These are phyloP conservation scores for Therioaphis trifolii DNA, from an alignment of 2,888 invertebrate genomes.

Conservation along the genomic window DNA sequence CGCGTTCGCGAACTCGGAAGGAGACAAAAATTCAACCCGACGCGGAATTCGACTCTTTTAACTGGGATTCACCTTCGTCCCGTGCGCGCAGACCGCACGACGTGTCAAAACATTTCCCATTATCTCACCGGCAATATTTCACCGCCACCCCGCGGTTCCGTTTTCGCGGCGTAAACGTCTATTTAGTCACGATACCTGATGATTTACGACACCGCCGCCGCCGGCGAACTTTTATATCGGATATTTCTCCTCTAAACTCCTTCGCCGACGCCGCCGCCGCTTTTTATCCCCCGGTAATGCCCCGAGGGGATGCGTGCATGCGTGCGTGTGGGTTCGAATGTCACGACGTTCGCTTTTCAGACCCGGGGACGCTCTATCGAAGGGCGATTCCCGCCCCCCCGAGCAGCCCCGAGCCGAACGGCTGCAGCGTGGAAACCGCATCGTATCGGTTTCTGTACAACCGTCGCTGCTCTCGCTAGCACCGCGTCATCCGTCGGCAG, in stretches of 20 bases:
- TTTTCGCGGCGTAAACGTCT: slow-evolving; percentile 53
- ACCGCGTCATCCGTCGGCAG: background rate
- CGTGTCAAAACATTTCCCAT: slow-evolving; percentile 61
- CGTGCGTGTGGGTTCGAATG: slow-evolving; percentile 55
- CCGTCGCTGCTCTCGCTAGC: background rate
- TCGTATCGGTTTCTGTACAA: slow-evolving; percentile 30
- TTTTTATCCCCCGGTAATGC: slow-evolving; percentile 50
- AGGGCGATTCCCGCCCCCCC: background rate
- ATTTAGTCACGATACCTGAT: slow-evolving; percentile 60
- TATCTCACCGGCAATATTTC: slow-evolving; percentile 56
- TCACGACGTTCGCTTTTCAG: slow-evolving; percentile 47
- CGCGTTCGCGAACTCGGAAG: background rate
- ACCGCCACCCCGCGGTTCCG: slow-evolving; percentile 16
- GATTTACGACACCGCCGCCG: slow-evolving; percentile 54
- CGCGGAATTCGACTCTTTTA: slow-evolving; percentile 21
- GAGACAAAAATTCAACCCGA: slow-evolving; percentile 42
- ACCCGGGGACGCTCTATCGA: background rate
- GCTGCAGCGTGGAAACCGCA: slow-evolving; percentile 38
- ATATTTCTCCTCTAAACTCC: slow-evolving; percentile 51
- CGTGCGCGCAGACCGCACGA: background rate
- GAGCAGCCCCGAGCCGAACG: background rate
- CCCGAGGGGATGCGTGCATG: slow-evolving; percentile 8
- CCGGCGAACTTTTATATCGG: slow-evolving; percentile 49
- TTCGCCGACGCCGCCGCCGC: too few species aligned
- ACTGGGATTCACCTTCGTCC: slow-evolving; percentile 53